phyloP scores from a whole-genome alignment of 2,113 vertebrate genomes.

The Pedetes capensis region DNA sequence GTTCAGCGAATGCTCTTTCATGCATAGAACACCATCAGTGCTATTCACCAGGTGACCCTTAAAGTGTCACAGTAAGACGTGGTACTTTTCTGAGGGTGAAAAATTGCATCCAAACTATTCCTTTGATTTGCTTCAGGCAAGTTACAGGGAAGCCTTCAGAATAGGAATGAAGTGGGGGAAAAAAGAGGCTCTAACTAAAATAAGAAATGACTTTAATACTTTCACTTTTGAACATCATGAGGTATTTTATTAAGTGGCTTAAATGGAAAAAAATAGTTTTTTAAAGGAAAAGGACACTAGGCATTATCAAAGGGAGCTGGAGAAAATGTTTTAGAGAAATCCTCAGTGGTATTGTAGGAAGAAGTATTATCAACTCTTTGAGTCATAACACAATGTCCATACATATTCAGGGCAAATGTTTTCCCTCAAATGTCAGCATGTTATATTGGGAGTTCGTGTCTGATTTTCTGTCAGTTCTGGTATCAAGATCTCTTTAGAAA shows the following conservation, averaged over 20 bases:
- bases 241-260: slow-evolving; percentile 56
- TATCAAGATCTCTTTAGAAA: slow-evolving; percentile 32
- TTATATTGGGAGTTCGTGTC: slow-evolving; percentile 32
- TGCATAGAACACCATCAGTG: background rate
- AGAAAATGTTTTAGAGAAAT: slow-evolving; percentile 42
- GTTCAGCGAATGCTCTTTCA: slow-evolving; percentile 39
- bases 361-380: slow-evolving; percentile 16
- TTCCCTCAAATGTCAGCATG: slow-evolving; percentile 46
- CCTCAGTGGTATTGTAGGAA: background rate
- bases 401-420: slow-evolving; percentile 41
- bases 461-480: slow-evolving; percentile 58
- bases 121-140: slow-evolving; percentile 67
- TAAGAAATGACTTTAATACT: slow-evolving; percentile 35
- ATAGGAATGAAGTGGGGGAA: background rate
- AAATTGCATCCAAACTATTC: slow-evolving; percentile 33
- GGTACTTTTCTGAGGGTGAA: slow-evolving; percentile 49
- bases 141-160: slow-evolving; percentile 21
- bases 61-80: slow-evolving; percentile 15
- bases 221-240: slow-evolving; percentile 47
- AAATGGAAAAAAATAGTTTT: slow-evolving; percentile 41
- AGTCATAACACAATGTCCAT: slow-evolving; percentile 23
- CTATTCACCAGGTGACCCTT: slow-evolving; percentile 52
- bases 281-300: slow-evolving; percentile 29
- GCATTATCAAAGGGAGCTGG: slow-evolving; percentile 3
- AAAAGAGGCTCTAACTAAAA: background rate